These are phyloP conservation scores for Aplochiton taeniatus DNA, from an alignment of 2,797 vertebrate species.

Conservation along the genomic window DNA sequence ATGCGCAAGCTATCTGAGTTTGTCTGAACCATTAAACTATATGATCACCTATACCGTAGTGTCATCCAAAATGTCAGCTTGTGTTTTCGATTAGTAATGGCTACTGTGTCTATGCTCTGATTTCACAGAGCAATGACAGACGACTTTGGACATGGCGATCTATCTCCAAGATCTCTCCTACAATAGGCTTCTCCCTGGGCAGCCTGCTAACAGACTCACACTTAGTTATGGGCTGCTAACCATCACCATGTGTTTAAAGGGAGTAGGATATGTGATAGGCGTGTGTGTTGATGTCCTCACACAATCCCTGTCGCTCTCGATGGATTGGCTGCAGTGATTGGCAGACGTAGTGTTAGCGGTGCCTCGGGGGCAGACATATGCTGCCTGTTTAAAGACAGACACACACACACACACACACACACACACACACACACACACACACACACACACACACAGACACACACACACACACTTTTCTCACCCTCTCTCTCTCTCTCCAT, in stretches of 20 bases:
- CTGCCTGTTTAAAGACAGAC: slow-evolving; percentile 7
- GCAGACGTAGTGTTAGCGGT: slow-evolving; percentile 17
- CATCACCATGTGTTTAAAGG: neutral
- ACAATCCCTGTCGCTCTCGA: neutral
- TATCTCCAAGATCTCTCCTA: too few species aligned
- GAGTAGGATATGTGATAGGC: neutral
- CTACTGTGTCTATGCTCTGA: too few species aligned
- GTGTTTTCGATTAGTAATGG: too few species aligned
- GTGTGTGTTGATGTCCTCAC: slow-evolving; percentile 6
- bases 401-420: slow-evolving; percentile 20
- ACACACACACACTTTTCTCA: neutral
- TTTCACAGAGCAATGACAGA: too few species aligned
- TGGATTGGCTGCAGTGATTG: slow-evolving; percentile 9
- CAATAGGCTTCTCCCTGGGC: too few species aligned
- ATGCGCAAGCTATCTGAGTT: too few species aligned
- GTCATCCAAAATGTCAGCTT: too few species aligned
- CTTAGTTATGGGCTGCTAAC: too few species aligned
- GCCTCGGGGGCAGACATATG: slow-evolving; percentile 33
- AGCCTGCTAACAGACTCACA: too few species aligned
- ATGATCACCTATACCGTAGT: too few species aligned
- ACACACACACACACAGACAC: slow-evolving; percentile 9
- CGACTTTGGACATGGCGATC: too few species aligned
- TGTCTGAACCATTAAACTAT: too few species aligned
- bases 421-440: slow-evolving; percentile 14
- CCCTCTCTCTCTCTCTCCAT: neutral